Base-by-base conservation (phyloP, 2,113 vertebrate species). In the Petrocephalus microphthalmus region DNA sequence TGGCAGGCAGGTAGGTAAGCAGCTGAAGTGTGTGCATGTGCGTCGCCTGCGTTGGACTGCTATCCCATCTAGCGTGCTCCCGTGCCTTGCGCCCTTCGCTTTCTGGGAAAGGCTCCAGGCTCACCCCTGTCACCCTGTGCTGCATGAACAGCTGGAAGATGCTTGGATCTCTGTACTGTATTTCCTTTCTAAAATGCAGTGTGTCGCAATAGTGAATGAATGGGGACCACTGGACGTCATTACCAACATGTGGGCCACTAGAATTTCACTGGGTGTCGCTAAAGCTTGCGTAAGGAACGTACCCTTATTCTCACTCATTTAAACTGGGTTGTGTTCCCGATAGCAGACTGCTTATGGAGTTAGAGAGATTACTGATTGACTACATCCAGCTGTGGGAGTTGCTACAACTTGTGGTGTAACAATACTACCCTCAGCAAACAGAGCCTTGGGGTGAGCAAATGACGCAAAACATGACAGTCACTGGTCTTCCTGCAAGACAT, bases 401-500 rank as follows among this genome's bases (percentile, higher is more conserved):
- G 19, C 53, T 49, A 19, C 51, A 82, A 57, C 19, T 13, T 45
- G 10, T 17, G 15, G 51, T 33, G 37, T 13, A 60, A 29, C 19
- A 19, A 22, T 52, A 25, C 22, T 42, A 33, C 87, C 56, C 37
- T n/a, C 60, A 13, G 67, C 52, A 78, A 19, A 88, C 29, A 87
- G 42, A 88, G 89, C 89, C 91, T 89, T 88, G 20, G 10, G 20
- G n/a, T 10, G 71, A 29, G 25, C 17, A 71, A 56, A 5, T 60
- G 53, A 37, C 33, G 84, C 51, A 49, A 52, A 84, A 10, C 15
- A 15, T 54, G 81, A 85, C 83, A 47, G 85, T 84, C 84, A 88
- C 78, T 87, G 90, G 83, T 89, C 88, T 89, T 93, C 91, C 90
- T 85, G 87, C 7, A 87, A 91, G 89, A 84, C 53, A 89, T 90